These are phyloP conservation scores for Liparis tanakae DNA, from an alignment of 2,797 vertebrate genomes.

Conservation along the genomic window DNA sequence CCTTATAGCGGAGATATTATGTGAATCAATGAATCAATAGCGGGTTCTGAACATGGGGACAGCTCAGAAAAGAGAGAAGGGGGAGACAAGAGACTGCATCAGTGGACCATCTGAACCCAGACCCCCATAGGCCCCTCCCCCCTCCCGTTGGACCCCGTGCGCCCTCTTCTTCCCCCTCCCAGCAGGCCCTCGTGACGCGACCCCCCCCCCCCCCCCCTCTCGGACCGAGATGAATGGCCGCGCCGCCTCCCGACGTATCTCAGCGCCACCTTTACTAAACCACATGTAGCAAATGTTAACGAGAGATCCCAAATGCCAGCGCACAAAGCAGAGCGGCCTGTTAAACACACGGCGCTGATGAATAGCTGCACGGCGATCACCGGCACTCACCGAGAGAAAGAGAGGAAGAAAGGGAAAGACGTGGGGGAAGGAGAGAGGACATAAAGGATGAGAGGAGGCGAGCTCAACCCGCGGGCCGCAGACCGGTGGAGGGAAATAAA, in stretches of 20 bases:
- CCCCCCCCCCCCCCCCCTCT: constrained; percentile 3
- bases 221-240: constrained; percentile 61
- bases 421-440: not conserved
- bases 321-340: constrained; percentile 58
- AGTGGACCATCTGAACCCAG: not conserved
- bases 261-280: constrained; percentile 70
- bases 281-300: constrained; percentile 78
- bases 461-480: not conserved
- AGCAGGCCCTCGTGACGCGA: constrained; percentile 37
- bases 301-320: constrained; percentile 75
- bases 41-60: no score
- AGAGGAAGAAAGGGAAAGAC: not conserved
- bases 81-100: not conserved
- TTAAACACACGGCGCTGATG: constrained; percentile 70
- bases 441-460: not conserved
- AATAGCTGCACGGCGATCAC: constrained; percentile 56
- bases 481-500: not conserved
- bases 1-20: no score
- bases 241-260: constrained; percentile 35
- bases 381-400: constrained; percentile 4
- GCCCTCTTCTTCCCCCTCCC: not conserved
- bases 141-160: not conserved
- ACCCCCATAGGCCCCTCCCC: not conserved
- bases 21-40: no score
- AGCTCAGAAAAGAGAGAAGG: no score